Evolutionary conservation across 2,888 invertebrate genomes (phyloP).

Genomic region (Autographa gamma): DNA sequence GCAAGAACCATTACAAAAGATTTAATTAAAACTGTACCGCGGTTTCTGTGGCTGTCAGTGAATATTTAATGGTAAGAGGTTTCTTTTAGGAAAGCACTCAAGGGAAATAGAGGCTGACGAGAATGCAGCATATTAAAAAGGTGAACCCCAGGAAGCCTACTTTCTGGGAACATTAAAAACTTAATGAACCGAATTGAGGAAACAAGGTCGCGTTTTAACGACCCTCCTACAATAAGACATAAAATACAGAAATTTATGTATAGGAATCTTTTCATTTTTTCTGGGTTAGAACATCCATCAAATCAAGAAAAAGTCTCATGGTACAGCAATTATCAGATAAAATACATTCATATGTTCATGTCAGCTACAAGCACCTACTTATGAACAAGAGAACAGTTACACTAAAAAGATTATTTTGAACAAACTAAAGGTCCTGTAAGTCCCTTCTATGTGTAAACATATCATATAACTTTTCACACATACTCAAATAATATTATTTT

Average conservation of each 20-base stretch:
- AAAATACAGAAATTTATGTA: background rate
- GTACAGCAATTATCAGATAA: too few relatives aligned
- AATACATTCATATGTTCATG: too few relatives aligned
- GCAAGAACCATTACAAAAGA: background rate
- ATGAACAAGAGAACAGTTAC: background rate
- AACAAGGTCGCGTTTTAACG: conserved; percentile 14
- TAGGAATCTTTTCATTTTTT: background rate
- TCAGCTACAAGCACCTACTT: background rate
- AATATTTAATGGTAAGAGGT: conserved; percentile 14
- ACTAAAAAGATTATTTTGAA: background rate
- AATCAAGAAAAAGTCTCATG: too few relatives aligned
- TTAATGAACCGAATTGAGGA: conserved; percentile 24
- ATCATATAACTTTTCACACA: background rate
- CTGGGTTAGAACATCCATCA: background rate
- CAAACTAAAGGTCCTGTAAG: background rate
- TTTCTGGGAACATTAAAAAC: conserved; percentile 20
- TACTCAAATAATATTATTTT: background rate
- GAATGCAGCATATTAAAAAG: conserved; percentile 31
- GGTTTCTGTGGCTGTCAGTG: conserved; percentile 4
- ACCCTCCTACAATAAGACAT: background rate
- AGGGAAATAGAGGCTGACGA: conserved; percentile 32
- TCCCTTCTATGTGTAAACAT: background rate
- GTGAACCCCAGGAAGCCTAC: conserved; percentile 7
- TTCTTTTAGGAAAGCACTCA: conserved; percentile 11
- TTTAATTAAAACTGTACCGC: conserved; percentile 22